Percentiles rank a stretch among this genome's conserved stretches.
phyloP scores from a whole-genome alignment of 64 coral and sea anemone genomes.

The Montipora sp. region DNA sequence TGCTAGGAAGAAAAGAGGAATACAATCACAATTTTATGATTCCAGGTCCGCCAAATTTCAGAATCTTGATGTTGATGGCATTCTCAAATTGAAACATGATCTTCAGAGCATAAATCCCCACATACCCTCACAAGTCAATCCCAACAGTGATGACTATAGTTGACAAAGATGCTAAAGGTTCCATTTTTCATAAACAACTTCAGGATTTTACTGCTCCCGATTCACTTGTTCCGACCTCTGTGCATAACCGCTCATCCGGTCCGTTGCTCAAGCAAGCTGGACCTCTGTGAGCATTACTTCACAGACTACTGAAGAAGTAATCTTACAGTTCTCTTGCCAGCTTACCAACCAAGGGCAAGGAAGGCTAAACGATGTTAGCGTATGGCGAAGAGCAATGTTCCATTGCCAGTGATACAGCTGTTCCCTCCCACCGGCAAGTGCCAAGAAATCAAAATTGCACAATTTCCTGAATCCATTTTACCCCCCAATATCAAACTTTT shows the following conservation, averaged over 20 bases:
- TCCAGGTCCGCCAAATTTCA: background rate
- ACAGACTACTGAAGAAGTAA: too few relatives aligned
- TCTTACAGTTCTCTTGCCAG: too few relatives aligned
- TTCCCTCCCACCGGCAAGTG: background rate
- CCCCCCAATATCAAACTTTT: background rate
- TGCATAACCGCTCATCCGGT: background rate
- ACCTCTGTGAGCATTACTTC: too few relatives aligned
- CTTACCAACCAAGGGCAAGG: too few relatives aligned
- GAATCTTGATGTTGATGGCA: background rate
- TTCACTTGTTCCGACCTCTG: background rate
- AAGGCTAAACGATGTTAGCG: too few relatives aligned
- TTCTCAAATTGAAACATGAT: background rate
- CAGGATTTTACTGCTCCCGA: too few relatives aligned
- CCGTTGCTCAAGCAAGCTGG: too few relatives aligned
- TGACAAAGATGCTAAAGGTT: background rate
- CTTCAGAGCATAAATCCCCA: background rate
- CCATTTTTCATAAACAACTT: background rate
- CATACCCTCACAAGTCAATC: background rate
- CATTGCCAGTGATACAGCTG: background rate
- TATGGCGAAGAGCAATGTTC: background rate
- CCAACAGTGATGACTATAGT: background rate
- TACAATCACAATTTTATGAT: slow-evolving; percentile 1
- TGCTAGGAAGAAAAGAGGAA: too few relatives aligned
- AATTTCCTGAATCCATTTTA: background rate
- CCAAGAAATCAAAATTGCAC: background rate